Base-by-base conservation (phyloP, 2,113 vertebrate genomes). In the Willisornis vidua region DNA sequence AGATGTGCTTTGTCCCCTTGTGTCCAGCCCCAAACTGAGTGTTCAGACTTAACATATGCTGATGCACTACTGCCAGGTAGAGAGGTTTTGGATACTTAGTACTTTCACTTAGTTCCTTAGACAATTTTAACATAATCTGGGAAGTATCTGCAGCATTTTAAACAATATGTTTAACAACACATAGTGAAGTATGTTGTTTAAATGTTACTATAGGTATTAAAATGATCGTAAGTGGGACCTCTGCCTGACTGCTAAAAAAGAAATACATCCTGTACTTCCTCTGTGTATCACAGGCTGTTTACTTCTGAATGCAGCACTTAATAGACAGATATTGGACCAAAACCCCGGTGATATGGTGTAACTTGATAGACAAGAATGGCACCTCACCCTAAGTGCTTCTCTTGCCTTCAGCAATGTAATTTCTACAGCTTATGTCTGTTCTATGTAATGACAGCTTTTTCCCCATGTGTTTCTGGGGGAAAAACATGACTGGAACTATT, bases 301-400 rank as follows among this genome's bases (percentile, higher is more conserved):
- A 2, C 23, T 26, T 58, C 54, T 51, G 19, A 33, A 31, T 0
- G 3, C 19, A 51, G 19, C 14, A 6, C 35, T 46, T 39, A 15
- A 51, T 43, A 71, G 39, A 14, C 35, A 61, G 17, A 52, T 31
- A 10, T 7, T 75, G 52, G 6, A 41, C 45, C 41, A 63, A 52
- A 49, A 55, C 24, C 3, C 4, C 24, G 43, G 0, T 11, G 45
- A 9, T 43, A 23, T 5, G 20, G 1, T 52, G 9, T 33, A 35
- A 39, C 43, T 58, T 49, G 18, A 12, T 12, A 29, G n/a, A 16
- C 9, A 43, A 46, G 7, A 23, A 29, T 49, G 20, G 8, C n/a
- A 12, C 1, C 1, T 46, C 20, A 55, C 3, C 19, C 65, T 5
- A 49, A 70, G 23, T 66, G 13, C 17, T 77, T 46, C 29, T 74